These are phyloP conservation scores for Tanypteryx hageni DNA, from an alignment of 2,888 invertebrate species.

Conservation along the genomic window DNA sequence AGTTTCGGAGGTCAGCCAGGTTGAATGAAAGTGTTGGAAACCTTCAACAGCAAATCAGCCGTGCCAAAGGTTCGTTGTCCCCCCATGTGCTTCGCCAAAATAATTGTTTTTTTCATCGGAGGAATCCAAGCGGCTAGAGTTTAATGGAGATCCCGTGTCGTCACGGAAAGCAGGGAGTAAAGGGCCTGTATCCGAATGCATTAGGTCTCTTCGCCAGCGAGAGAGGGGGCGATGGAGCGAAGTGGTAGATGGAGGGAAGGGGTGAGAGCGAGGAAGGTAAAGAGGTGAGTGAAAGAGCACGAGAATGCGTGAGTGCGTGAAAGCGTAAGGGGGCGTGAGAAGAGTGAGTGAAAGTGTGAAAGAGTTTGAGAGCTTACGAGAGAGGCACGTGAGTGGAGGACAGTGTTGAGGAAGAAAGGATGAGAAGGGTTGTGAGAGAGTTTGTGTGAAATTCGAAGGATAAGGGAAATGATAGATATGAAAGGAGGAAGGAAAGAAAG, in stretches of 20 bases:
- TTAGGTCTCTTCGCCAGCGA: neutral
- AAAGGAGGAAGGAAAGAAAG: neutral
- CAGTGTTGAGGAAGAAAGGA: neutral
- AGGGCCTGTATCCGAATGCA: neutral
- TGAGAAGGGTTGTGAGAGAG: neutral
- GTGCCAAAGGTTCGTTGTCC: neutral
- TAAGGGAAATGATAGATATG: neutral
- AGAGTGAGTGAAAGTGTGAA: neutral
- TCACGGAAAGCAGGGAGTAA: neutral
- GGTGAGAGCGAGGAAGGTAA: neutral
- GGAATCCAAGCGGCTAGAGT: conserved; percentile 5
- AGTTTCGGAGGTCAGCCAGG: neutral
- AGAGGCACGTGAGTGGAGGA: neutral
- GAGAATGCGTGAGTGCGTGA: neutral
- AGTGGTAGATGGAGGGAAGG: neutral
- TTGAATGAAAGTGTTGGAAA: neutral
- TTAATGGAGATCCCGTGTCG: conserved; percentile 45
- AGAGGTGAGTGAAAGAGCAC: neutral
- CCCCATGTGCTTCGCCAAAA: neutral
- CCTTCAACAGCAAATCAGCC: neutral
- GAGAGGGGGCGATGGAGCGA: neutral
- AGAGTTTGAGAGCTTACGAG: neutral
- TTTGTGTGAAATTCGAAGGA: neutral
- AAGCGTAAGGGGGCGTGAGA: neutral
- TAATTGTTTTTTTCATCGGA: neutral